Evolutionary conservation across 2,113 vertebrate species (phyloP), one percentile per base, ranked within the genome.

Genomic region (Myotis yumanensis): DNA sequence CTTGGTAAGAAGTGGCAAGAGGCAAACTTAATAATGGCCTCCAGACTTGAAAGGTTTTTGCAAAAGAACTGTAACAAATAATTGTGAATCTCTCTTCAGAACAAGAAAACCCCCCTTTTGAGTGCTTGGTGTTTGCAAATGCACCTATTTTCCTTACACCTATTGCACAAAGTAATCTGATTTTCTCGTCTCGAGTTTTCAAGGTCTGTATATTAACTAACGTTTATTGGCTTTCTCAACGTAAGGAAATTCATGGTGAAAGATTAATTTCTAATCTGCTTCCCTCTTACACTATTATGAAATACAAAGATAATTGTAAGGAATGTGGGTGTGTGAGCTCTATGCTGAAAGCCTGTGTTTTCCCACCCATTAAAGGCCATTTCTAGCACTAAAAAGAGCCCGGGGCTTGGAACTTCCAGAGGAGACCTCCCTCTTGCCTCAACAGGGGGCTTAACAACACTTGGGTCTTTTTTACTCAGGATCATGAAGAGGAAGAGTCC

Each of bases 201-300:
- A 69, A 37, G 18, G 25, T 88, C 72, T 81, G 16, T 54, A 84
- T 40, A 35, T 80, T 84, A 80, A 77, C 37, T 51, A 82, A 84
- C 11, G 7, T 71, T 91, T 85, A 91, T 81, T 93, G 66, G 35
- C 35, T 79, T 93, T 90, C 51, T 71, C 46, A 62, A 48, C 35
- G 15, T 17, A 76, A 77, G 25, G 46, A 51, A 87, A 72, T 79
- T 32, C 11, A 8, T 79, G 62, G 37, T 54, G 40, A 95, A 89
- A 96, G 72, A 30, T 59, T 86, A 84, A 51, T 85, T 93, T 69
- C 79, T 85, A 81, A 91, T 71, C 73, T 69, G 59, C 57, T 91
- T 89, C 17, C 16, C 16, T 71, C 43, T 89, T 40, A 35, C 5
- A 71, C 22, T 57, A 5, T 69, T 81, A 40, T 84, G 52, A 91